These are phyloP conservation scores for Scaptomyza cyrtandrae DNA, from an alignment of 2,888 invertebrate species.

Conservation along the genomic window DNA sequence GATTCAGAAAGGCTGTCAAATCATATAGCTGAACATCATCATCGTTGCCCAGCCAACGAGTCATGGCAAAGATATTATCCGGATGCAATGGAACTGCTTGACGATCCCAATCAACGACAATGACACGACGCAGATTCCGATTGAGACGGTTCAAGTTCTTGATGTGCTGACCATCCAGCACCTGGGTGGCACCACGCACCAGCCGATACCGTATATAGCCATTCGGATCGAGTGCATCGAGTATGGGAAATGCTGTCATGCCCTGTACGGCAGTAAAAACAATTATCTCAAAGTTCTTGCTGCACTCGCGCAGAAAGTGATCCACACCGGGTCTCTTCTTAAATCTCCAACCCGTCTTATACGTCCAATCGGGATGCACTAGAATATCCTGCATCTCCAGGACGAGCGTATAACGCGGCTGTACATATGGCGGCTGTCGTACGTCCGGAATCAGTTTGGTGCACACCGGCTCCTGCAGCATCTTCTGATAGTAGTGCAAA, in stretches of 20 bases:
- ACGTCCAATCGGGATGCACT: constrained; percentile 99
- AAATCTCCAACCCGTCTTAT: constrained; percentile 98
- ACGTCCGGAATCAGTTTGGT: constrained; percentile 97
- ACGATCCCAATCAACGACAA: constrained; percentile 97
- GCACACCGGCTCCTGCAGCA: constrained; percentile 96
- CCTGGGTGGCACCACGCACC: constrained; percentile 97
- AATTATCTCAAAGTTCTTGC: constrained; percentile 97
- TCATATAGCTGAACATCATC: constrained; percentile 95
- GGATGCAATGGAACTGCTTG: constrained; percentile 94
- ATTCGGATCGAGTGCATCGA: constrained; percentile 96
- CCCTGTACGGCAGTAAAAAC: constrained; percentile 98
- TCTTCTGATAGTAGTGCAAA: constrained; percentile 89
- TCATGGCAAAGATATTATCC: constrained; percentile 93
- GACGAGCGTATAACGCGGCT: constrained; percentile 98
- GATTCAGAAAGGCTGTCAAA: constrained; percentile 94
- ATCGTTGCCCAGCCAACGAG: constrained; percentile 96
- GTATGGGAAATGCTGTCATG: constrained; percentile 96
- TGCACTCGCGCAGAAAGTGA: constrained; percentile 94
- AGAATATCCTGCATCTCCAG: constrained; percentile 97
- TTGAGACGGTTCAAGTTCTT: constrained; percentile 95
- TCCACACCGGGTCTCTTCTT: constrained; percentile 99
- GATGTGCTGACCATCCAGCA: constrained; percentile 96
- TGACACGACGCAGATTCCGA: constrained; percentile 93
- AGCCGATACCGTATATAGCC: constrained; percentile 94
- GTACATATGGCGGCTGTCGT: constrained; percentile 93